Evolutionary conservation across 2,113 vertebrate species (phyloP), one percentile per base, ranked within the genome.

Genomic region (Mormyrus lacerda): DNA sequence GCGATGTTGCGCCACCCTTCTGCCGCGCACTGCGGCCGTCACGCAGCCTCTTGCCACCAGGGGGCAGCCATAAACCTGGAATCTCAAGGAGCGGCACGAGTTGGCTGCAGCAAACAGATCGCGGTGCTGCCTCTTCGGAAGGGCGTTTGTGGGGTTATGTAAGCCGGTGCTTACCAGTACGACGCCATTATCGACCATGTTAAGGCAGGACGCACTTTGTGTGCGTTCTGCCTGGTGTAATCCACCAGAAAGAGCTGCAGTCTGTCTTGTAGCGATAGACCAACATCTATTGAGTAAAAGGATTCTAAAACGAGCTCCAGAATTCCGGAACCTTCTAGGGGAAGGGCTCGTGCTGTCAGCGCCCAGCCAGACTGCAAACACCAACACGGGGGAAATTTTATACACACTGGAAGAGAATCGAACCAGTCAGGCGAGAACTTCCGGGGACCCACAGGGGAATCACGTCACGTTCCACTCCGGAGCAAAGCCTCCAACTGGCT

Each of bases 31-130:
- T 79, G 73, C 73, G 35, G 35, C n/a, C 13, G 44, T 50, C 15
- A 88, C 83, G 45, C 76, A 83, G 50, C 89, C 45, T 39, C 51
- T 42, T 27, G 85, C 89, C 91, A 92, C 90, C 61, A 82, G 91
- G 90, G 89, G 91, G 92, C 90, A 93, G 91, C 90, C 90, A 91
- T 45, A 11, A 35, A 39, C 85, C 82, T 90, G 48, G 45, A n/a
- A 55, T 83, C 35, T 3, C 87, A 31, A 24, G 15, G 69, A 48
- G 76, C 7, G 55, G 76, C 55, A 53, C 11, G 2, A 35, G 24
- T 50, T 35, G n/a, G 44, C 48, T 86, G 87, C 17, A 89, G 84
- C 87, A 51, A 45, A 88, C 58, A 73, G 39, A 76, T 73, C 31
- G 27, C 1, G 89, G 39, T 65, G 76, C 85, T 79, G 27, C 31